Evolutionary conservation across 2,113 vertebrate species (phyloP).

Genomic region (Kryptolebias marmoratus): DNA sequence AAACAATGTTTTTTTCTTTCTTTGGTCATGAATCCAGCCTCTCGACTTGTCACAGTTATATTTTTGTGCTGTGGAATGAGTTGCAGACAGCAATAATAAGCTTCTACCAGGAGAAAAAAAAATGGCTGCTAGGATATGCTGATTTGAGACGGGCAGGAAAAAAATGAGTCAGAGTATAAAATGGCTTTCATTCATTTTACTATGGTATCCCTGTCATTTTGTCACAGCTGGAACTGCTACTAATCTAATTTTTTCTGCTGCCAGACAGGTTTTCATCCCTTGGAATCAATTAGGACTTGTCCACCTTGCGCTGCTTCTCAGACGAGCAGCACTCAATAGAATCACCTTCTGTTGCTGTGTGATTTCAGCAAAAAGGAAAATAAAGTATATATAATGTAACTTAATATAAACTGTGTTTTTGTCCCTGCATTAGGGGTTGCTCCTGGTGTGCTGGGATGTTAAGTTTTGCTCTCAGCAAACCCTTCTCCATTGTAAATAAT

Average conservation of each 20-base stretch:
- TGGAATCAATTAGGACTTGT: conserved; percentile 50
- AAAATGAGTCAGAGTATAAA: conserved; percentile 30
- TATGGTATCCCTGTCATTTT: conserved; percentile 30
- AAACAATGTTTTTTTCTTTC: conserved; percentile 9
- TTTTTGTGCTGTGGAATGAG: conserved; percentile 43
- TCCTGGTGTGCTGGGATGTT: conserved; percentile 4
- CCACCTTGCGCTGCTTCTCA: conserved; percentile 18
- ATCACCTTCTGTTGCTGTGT: conserved; percentile 20
- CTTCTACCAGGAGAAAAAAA: conserved; percentile 37
- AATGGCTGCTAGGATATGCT: conserved; percentile 24
- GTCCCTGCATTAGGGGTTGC: conserved; percentile 27
- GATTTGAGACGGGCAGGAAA: conserved; percentile 28
- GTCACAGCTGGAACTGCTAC: conserved; percentile 43
- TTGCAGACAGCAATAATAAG: conserved; percentile 34
- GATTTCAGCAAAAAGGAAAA: not conserved
- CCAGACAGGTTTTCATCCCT: conserved; percentile 50
- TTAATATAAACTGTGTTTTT: conserved; percentile 17
- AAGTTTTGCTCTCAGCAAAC: conserved; percentile 32
- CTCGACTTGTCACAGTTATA: conserved; percentile 28
- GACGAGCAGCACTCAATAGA: conserved; percentile 8
- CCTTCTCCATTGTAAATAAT: conserved; percentile 46
- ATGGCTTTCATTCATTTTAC: conserved; percentile 33
- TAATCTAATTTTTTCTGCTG: conserved; percentile 35
- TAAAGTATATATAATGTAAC: not conserved
- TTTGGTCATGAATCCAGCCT: conserved; percentile 6